Conservation (phyloP, 2,797 vertebrate genomes). For the Cynopterus sphinx region DNA sequence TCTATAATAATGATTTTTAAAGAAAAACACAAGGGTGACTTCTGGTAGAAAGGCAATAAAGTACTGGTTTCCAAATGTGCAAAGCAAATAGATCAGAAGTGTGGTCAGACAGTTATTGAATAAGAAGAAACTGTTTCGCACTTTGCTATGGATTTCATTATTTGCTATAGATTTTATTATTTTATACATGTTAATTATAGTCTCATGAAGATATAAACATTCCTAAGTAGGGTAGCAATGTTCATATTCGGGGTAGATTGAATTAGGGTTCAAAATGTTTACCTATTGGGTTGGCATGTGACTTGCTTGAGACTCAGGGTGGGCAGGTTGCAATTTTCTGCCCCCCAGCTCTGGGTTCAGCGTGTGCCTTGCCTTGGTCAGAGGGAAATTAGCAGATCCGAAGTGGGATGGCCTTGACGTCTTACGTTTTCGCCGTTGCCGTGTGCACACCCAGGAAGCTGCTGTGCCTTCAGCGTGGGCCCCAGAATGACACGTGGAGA, state of each 20-base stretch:
- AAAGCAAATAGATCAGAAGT: neutral
- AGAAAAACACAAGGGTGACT: conserved; percentile 38
- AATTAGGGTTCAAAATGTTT: conserved; percentile 24
- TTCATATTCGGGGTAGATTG: neutral
- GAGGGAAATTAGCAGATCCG: neutral
- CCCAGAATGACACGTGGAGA: neutral
- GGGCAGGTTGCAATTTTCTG: neutral
- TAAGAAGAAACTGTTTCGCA: conserved; percentile 14
- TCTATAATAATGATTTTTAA: conserved; percentile 27
- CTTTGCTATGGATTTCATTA: neutral
- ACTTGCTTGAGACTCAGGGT: neutral
- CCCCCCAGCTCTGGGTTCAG: neutral
- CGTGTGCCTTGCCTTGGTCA: neutral
- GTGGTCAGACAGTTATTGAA: neutral
- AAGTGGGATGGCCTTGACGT: neutral
- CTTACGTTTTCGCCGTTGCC: neutral
- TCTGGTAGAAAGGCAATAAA: conserved; percentile 35
- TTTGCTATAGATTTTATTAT: neutral
- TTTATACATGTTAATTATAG: neutral
- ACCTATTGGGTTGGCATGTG: neutral
- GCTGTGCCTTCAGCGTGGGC: neutral
- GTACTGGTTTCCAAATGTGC: conserved; percentile 5
- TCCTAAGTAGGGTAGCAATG: neutral
- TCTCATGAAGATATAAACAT: neutral
- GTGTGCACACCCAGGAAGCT: neutral